Base-by-base conservation (phyloP, 2,888 invertebrate species). In the Drosophila bunnanda region DNA sequence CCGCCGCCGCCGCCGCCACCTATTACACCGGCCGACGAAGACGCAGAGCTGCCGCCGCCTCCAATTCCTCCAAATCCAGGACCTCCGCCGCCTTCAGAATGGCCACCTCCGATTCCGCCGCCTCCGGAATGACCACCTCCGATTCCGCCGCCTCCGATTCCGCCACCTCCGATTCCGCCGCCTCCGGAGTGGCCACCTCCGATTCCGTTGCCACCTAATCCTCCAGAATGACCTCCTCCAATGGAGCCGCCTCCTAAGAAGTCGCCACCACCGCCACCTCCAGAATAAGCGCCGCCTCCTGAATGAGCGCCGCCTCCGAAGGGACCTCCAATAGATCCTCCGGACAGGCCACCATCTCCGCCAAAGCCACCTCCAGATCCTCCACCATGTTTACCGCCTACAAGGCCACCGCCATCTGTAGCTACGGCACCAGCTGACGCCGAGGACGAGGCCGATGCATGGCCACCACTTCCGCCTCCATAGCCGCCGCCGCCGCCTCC, bases 391-490 rank as follows among this genome's bases (percentile, higher is more conserved):
- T 50, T 46, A 4, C 70, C 59, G 22, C 68, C 73, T 6, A 64
- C 75, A 5, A 54, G 58, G 20, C 68, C 72, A 4, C 64, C 72
- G 2, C 66, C 69, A 12, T 30, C 55, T 30, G 52, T 28, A 22
- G 58, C 28, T 25, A 67, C 68, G 15, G 28, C 64, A 38, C 55
- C 48, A 1, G 69, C 50, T 13, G 58, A 59, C 5, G 80, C 72
- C 22, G 79, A 75, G 13, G 79, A 77, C 2, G 85, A 76, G n/a
- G 84, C 60, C 4, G 74, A 52, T 17, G 75, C 67, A 12, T 66
- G 34, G 28, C 68, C 60, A 32, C 77, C 72, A 4, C 62, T 78
- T 0, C 87, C 72, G 6, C 62, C 84, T 1, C 89, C 80, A 6
- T 69, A 75, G 7, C 75, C 80, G n/a, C 68, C 58, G n/a, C 70